Base-by-base conservation (phyloP, 2,797 vertebrate species). In the Caiman crocodilus region DNA sequence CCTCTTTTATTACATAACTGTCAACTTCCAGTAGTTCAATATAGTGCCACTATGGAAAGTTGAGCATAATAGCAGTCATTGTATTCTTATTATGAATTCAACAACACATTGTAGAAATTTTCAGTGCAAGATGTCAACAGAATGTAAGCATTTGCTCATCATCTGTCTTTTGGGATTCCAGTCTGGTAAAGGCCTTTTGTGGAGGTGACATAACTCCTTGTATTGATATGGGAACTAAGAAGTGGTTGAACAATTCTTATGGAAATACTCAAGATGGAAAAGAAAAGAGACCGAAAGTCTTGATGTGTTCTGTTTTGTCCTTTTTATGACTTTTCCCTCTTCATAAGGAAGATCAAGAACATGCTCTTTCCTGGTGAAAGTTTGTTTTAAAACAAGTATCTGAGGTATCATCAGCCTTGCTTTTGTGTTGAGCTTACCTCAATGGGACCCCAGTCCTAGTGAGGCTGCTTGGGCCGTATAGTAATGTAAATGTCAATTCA, bases 121-220 rank as follows among this genome's bases (percentile, higher is more conserved):
- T 78, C 78, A 10, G 88, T 80, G 78, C 78, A 83, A 25, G 76
- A 82, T 96, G 90, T 91, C 94, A 93, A 90, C 92, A 94, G 83
- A 67, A 86, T 94, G 87, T 90, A 93, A 89, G 92, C 79, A 76
- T 96, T 94, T 95, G 83, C 71, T 92, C 82, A 64, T 92, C 87
- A 81, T 90, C 79, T 94, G 90, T 84, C 91, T 92, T 85, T 9
- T 28, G 94, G 91, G 93, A 94, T 91, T 96, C 94, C 79, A 91
- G 94, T 91, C 84, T 80, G 76, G 91, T 59, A 89, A 74, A 90
- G 28, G 50, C 79, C 56, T 58, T 90, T 1, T 73, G 35, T 73
- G 69, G 35, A 73, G 1, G 30, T 90, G 83, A 83, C 15, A 1
- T 86, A 76, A 89, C 88, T 91, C 89, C 74, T 92, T 35, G 35